Evolutionary conservation across 2,113 vertebrate species (phyloP).

Genomic region (Psilopogon haemacephalus): DNA sequence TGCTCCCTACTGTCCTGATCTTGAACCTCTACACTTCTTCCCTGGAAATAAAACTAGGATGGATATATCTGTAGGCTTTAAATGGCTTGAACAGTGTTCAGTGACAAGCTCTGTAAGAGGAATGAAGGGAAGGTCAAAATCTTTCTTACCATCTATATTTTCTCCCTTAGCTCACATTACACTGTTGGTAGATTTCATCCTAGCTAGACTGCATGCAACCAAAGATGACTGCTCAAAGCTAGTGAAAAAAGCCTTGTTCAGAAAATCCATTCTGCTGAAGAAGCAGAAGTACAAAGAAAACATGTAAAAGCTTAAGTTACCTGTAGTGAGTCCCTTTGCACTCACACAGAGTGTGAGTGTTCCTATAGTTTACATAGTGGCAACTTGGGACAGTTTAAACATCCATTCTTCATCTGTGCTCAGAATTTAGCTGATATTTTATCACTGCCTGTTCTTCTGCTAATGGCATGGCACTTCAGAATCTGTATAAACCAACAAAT

Average conservation of each 20-base stretch:
- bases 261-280: neutral
- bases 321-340: neutral
- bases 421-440: neutral
- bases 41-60: neutral
- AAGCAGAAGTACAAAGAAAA: neutral
- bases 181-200: neutral
- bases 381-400: neutral
- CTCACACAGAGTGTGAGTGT: neutral
- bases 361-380: neutral
- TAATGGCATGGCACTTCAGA: neutral
- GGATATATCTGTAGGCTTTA: neutral
- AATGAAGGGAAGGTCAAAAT: neutral
- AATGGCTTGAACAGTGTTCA: neutral
- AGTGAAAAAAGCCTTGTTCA: neutral
- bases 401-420: neutral
- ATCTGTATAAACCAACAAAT: conserved; percentile 10
- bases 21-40: neutral
- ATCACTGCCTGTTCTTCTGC: neutral
- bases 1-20: neutral
- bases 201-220: neutral
- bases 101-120: neutral
- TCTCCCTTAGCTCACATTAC: neutral
- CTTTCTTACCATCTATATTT: neutral
- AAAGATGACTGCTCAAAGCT: neutral
- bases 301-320: neutral